phyloP scores from a whole-genome alignment of 2,113 vertebrate species.

The Brachionichthys hirsutus region DNA sequence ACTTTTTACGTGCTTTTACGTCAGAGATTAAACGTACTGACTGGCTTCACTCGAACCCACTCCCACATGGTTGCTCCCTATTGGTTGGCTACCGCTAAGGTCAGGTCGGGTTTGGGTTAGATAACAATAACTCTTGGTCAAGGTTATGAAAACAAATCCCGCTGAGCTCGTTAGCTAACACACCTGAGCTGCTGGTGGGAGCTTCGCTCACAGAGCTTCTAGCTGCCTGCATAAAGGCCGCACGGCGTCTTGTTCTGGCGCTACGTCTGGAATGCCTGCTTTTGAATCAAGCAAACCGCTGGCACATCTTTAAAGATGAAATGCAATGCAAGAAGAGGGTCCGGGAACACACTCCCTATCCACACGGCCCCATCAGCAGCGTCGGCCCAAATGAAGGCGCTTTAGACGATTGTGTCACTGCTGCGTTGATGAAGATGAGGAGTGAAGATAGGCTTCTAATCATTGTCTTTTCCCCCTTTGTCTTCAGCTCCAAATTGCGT shows the following conservation, averaged over 20 bases:
- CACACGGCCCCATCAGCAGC: neutral
- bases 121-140: neutral
- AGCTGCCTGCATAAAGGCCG: neutral
- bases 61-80: neutral
- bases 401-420: neutral
- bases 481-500: constrained; percentile 73
- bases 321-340: neutral
- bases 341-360: neutral
- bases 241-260: too few species aligned
- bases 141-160: neutral
- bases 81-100: neutral
- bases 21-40: too few species aligned
- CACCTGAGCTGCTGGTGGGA: too few species aligned
- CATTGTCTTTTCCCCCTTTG: constrained; percentile 38
- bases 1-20: too few species aligned
- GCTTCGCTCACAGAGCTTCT: too few species aligned
- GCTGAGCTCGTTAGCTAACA: too few species aligned
- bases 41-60: too few species aligned
- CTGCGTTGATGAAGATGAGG: too few species aligned
- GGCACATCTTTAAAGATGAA: neutral
- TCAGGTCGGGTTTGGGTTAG: neutral
- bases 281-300: too few species aligned
- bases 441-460: constrained; percentile 19
- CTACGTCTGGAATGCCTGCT: too few species aligned
- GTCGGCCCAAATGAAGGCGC: neutral